Evolutionary conservation across 2,797 vertebrate species (phyloP).

Genomic region (Iguana delicatissima): DNA sequence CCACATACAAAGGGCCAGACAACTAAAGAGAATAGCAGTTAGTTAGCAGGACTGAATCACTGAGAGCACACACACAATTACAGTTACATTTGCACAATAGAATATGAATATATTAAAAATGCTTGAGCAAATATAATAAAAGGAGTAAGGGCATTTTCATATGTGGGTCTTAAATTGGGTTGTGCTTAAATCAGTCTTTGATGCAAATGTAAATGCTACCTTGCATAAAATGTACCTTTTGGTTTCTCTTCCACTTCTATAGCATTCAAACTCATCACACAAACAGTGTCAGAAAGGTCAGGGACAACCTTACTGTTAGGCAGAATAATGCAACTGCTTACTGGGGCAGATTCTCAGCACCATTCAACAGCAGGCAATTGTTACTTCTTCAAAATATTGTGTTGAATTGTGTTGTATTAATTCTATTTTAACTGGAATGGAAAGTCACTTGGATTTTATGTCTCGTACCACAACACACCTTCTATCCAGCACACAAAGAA

Average conservation of each 20-base stretch:
- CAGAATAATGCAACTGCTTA: not conserved
- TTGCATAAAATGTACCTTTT: not conserved
- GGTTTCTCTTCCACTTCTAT: not conserved
- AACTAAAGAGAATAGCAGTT: not conserved
- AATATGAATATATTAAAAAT: conserved; percentile 20
- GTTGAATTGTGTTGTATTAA: not conserved
- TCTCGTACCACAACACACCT: not conserved
- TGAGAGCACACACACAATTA: not conserved
- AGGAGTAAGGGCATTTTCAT: conserved; percentile 3
- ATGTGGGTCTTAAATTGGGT: conserved; percentile 17
- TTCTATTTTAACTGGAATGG: not conserved
- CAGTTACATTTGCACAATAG: not conserved
- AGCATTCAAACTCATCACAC: not conserved
- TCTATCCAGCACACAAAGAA: not conserved
- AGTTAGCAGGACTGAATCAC: not conserved
- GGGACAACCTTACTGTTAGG: not conserved
- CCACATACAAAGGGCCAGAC: not conserved
- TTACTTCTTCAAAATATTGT: not conserved
- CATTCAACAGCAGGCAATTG: not conserved
- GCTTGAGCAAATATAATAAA: conserved; percentile 24
- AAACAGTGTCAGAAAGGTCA: not conserved
- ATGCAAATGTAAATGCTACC: conserved; percentile 13
- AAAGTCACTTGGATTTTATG: not conserved
- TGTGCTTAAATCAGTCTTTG: not conserved
- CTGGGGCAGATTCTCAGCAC: not conserved